Evolutionary conservation across 2,888 invertebrate genomes (phyloP), one percentile per base, ranked within the genome.

Genomic region (Tenodera sinensis): DNA sequence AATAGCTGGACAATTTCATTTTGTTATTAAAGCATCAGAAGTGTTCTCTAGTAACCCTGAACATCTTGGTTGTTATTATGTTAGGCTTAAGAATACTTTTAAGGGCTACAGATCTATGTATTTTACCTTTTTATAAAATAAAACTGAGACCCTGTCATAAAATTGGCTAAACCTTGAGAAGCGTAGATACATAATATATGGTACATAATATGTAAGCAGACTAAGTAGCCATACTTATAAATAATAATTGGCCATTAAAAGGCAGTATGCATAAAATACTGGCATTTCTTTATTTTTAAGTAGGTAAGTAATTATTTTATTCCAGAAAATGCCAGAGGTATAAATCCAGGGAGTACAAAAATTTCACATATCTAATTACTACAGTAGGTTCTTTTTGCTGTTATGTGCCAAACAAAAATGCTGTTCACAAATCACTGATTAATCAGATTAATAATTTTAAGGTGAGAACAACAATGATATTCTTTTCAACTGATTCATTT

Each of bases 1-100:
- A 83, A 88, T 28, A 88, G 84, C 88, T 88, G 84, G 88, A 54
- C 71, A 15, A 84, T 30, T 88, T 71, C 54, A 71, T 71, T 71
- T 71, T 71, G 6, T 71, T 71, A 71, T 20, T 20, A 71, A 71
- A 71, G 54, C 54, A 71, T 71, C 6, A 20, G 54, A 71, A 71
- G 54, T 71, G 54, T 25, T 20, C 25, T 71, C 54, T 71, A 71
- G 54, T 25, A 71, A 71, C 20, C 25, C 54, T 71, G 54, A 71
- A 71, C 4, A 20, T 71, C 54, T 71, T 71, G 8, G 20, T 20
- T 54, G 20, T 54, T 54, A 14, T 54, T 3, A 14, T 54, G 14
- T 1, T 71, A 15, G 3, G 0, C 15, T 20, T 71, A 20, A 4
- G 0, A 71, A 15, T 34, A 34, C 15, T 71, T 71, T 20, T 71